A percentile compares a stretch with the other conserved stretches of the same genome.
phyloP scores from a whole-genome alignment of 2,113 vertebrate species.

The Coturnix japonica region DNA sequence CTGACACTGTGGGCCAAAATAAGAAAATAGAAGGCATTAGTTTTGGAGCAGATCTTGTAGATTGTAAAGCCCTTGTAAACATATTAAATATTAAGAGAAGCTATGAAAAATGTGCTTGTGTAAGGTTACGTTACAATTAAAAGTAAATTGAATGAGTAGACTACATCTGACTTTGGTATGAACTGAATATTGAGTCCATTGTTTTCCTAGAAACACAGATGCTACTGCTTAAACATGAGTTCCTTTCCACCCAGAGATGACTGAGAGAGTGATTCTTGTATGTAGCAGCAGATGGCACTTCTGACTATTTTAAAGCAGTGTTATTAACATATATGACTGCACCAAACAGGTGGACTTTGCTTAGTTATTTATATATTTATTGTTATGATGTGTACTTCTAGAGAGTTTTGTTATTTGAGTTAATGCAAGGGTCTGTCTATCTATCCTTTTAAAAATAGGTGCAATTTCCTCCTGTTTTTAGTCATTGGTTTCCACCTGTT shows the following conservation, averaged over 20 bases:
- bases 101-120: background rate
- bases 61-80: background rate
- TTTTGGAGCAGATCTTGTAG: background rate
- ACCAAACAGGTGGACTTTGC: background rate
- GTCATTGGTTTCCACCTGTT: background rate
- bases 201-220: slow-evolving; percentile 36
- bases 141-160: background rate
- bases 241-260: slow-evolving; percentile 2
- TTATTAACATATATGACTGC: background rate
- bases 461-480: background rate
- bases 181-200: background rate
- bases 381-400: background rate
- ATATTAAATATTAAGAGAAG: background rate
- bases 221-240: background rate
- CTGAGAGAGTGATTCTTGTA: background rate
- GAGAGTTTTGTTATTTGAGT: background rate
- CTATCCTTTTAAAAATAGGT: background rate
- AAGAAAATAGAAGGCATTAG: no score
- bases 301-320: background rate
- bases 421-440: background rate
- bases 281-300: slow-evolving; percentile 45
- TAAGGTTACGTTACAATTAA: background rate
- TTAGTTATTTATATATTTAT: background rate
- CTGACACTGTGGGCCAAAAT: no score
- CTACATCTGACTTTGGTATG: background rate